Evolutionary conservation across 2,888 invertebrate species (phyloP).

Genomic region (Ophion ellenae): DNA sequence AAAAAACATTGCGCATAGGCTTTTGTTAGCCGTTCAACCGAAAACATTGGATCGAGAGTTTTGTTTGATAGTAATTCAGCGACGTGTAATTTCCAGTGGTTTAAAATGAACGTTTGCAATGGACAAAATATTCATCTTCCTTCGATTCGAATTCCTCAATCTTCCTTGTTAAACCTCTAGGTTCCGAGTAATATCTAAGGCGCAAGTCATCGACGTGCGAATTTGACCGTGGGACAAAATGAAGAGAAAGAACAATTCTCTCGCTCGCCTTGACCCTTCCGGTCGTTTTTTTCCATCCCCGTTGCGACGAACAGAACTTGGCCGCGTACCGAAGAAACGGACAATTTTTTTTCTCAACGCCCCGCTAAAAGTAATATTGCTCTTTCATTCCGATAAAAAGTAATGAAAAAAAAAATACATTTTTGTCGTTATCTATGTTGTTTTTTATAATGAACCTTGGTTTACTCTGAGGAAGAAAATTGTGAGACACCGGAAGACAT

Average conservation of each 20-base stretch:
- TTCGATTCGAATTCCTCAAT: neutral
- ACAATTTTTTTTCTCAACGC: constrained; percentile 28
- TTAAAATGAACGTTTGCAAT: constrained; percentile 49
- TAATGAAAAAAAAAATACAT: neutral
- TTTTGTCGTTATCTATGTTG: no score
- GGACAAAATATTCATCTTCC: constrained; percentile 60
- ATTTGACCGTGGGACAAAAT: constrained; percentile 20
- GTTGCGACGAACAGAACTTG: constrained; percentile 43
- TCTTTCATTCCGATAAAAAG: constrained; percentile 73
- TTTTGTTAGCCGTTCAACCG: no score
- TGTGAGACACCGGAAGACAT: no score
- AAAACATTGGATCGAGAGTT: no score
- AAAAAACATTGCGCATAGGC: neutral
- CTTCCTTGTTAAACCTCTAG: constrained; percentile 23
- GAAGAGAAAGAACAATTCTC: constrained; percentile 50
- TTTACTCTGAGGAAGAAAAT: no score
- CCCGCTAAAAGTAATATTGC: constrained; percentile 77
- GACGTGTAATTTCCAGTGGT: neutral
- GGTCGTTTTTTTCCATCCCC: constrained; percentile 51
- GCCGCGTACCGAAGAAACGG: constrained; percentile 14
- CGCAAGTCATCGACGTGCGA: constrained; percentile 29
- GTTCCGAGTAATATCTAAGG: constrained; percentile 54
- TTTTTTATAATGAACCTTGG: no score
- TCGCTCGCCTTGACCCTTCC: constrained; percentile 53
- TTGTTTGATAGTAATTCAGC: no score